Percentiles rank a stretch among this genome's conserved stretches.
These are phyloP conservation scores for Trachymyrmex cornetzi DNA, from an alignment of 1,140 invertebrate genomes.

Conservation along the genomic window DNA sequence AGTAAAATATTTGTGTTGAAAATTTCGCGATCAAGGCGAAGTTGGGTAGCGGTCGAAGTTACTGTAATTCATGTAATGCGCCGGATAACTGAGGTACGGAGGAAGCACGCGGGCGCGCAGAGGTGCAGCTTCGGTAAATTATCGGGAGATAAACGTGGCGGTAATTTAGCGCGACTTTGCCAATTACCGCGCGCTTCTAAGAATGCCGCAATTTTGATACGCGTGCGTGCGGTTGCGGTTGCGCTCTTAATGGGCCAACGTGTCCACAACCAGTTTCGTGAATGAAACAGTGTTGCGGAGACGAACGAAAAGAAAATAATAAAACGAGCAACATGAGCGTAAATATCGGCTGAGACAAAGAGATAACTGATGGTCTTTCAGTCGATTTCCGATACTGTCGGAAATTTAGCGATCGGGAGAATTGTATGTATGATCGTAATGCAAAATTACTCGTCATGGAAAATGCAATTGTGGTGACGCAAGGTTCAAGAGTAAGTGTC, in stretches of 20 bases:
- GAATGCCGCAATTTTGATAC: slow-evolving; percentile 63
- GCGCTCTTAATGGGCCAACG: slow-evolving; percentile 56
- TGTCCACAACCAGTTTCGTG: slow-evolving; percentile 61
- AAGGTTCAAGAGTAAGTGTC: not conserved
- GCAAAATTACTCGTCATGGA: slow-evolving; percentile 14
- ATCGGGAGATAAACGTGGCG: slow-evolving; percentile 41
- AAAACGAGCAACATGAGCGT: not conserved
- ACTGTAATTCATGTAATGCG: slow-evolving; percentile 26
- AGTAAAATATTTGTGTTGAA: slow-evolving; percentile 11
- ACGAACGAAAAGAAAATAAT: not conserved
- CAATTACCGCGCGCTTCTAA: slow-evolving; percentile 58
- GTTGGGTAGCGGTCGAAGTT: not conserved
- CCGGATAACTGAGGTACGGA: not conserved
- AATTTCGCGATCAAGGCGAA: slow-evolving; percentile 9
- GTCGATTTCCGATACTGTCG: slow-evolving; percentile 9
- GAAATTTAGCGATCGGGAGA: not conserved
- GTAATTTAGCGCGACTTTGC: slow-evolving; percentile 61
- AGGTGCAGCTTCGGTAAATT: slow-evolving; percentile 31
- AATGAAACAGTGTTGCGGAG: slow-evolving; percentile 55
- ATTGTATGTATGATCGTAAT: not conserved
- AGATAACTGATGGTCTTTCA: slow-evolving; percentile 1
- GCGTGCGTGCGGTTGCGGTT: slow-evolving; percentile 61
- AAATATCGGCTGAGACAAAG: slow-evolving; percentile 55
- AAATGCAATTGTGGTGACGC: not conserved
- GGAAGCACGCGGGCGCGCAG: not conserved